These are phyloP conservation scores for Lasioglossum pauxillum DNA, from an alignment of 2,888 invertebrate species.

Conservation along the genomic window DNA sequence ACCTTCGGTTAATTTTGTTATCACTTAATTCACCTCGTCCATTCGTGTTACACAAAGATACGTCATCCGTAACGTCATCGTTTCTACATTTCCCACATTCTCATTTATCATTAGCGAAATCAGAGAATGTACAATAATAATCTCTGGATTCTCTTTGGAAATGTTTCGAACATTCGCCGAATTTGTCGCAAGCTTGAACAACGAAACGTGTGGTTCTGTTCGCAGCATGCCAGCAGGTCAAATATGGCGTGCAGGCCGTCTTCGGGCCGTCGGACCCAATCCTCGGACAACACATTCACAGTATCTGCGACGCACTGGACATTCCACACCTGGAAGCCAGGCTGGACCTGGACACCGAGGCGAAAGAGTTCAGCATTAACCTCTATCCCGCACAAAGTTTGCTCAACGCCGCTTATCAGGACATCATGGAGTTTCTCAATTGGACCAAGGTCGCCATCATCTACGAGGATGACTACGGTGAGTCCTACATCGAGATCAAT, in stretches of 20 bases:
- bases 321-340: slow-evolving; percentile 92
- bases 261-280: slow-evolving; percentile 92
- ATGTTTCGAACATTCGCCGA: not conserved
- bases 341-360: slow-evolving; percentile 87
- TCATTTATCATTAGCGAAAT: no score
- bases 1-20: not conserved
- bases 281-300: slow-evolving; percentile 91
- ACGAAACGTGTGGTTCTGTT: slow-evolving; percentile 48
- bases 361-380: slow-evolving; percentile 90
- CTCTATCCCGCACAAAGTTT: slow-evolving; percentile 91
- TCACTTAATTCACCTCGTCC: not conserved
- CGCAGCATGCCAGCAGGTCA: slow-evolving; percentile 90
- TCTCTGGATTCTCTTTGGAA: not conserved
- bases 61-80: not conserved
- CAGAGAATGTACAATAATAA: no score
- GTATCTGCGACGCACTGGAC: slow-evolving; percentile 92
- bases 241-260: slow-evolving; percentile 90
- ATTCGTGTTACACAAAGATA: not conserved
- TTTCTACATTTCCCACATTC: not conserved
- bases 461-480: slow-evolving; percentile 92
- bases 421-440: slow-evolving; percentile 91
- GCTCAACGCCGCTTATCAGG: slow-evolving; percentile 90
- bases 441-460: slow-evolving; percentile 93
- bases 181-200: not conserved
- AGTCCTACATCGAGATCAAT: slow-evolving; percentile 61